Percentiles rank a stretch among this genome's conserved stretches.
phyloP scores from a whole-genome alignment of 2,888 invertebrate species.

The Flabesymbios commensalis region DNA sequence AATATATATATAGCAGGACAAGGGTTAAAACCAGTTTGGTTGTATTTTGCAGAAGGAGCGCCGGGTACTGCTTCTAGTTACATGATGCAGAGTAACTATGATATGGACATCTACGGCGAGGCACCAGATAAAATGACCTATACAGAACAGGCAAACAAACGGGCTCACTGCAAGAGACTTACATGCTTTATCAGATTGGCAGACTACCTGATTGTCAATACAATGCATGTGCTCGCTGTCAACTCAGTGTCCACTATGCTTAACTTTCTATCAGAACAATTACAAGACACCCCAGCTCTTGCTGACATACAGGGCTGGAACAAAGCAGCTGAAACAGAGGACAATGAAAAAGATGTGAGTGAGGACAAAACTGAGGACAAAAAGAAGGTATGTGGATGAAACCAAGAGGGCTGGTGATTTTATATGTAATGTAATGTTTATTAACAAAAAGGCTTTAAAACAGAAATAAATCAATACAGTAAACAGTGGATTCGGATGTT shows the following conservation, averaged over 20 bases:
- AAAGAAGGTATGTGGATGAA: neutral
- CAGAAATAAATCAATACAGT: too few relatives aligned
- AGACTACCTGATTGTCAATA: slow-evolving; percentile 62
- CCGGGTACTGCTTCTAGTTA: slow-evolving; percentile 60
- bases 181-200: slow-evolving; percentile 67
- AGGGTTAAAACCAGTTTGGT: too few relatives aligned
- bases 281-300: slow-evolving; percentile 57
- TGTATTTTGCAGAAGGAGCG: slow-evolving; percentile 26
- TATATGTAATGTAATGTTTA: too few relatives aligned
- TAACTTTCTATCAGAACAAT: slow-evolving; percentile 59
- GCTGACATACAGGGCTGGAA: slow-evolving; percentile 53
- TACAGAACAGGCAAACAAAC: slow-evolving; percentile 83
- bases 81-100: slow-evolving; percentile 59
- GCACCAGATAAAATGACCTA: slow-evolving; percentile 75
- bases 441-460: too few relatives aligned
- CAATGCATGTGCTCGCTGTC: slow-evolving; percentile 61
- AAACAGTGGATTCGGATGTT: too few relatives aligned
- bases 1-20: too few relatives aligned
- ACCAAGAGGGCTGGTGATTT: too few relatives aligned
- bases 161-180: slow-evolving; percentile 77
- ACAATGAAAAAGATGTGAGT: neutral
- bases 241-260: slow-evolving; percentile 61
- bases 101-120: slow-evolving; percentile 62
- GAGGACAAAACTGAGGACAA: slow-evolving; percentile 1
- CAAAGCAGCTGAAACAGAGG: neutral